Evolutionary conservation across 2,888 invertebrate genomes (phyloP), one percentile per base, ranked within the genome.

Genomic region (Ophioninae sp.): DNA sequence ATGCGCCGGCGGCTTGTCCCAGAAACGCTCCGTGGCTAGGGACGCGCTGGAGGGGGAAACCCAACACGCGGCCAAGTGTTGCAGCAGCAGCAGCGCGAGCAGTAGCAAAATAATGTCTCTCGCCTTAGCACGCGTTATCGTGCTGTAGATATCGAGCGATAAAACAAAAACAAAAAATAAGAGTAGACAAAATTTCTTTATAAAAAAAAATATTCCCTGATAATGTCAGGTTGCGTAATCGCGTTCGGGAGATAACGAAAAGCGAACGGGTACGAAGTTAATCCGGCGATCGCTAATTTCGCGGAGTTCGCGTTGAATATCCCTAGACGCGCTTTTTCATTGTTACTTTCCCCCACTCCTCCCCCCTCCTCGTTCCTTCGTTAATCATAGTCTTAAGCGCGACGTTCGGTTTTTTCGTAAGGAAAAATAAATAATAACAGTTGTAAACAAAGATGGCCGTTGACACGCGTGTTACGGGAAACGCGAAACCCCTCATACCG

Each of bases 401-500:
- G 44, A 10, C 44, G 9, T 44, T 44, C 44, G 44, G 44, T 13
- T 44, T 17, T 51, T 51, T 17, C 17, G 13, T 13, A 51, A 51
- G 51, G 2, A 10, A 17, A 17, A 30, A n/a, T 30, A 63, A 74
- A 63, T 10, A 22, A 65, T 37, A 65, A 64, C 51, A 20, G 51
- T 87, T 90, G 89, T 88, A 88, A 89, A 87, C 91, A 85, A 85
- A 79, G 20, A 93, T 93, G 93, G 92, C 93, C 78, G 90, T 87
- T 83, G 91, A 92, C 82, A 88, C 91, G 86, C 91, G 91, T 85
- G 90, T 89, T 81, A 88, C 89, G 78, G 91, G 91, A 75, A 87
- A 92, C 85, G 87, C 90, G 44, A 93, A 93, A 85, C 92, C 93
- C 68, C 86, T 93, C 86, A 90, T 93, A 85, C 94, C 94, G 84